Percentiles rank a stretch among this genome's conserved stretches.
These are phyloP conservation scores for Pseudoatta argentina DNA, from an alignment of 1,140 invertebrate species.

Conservation along the genomic window DNA sequence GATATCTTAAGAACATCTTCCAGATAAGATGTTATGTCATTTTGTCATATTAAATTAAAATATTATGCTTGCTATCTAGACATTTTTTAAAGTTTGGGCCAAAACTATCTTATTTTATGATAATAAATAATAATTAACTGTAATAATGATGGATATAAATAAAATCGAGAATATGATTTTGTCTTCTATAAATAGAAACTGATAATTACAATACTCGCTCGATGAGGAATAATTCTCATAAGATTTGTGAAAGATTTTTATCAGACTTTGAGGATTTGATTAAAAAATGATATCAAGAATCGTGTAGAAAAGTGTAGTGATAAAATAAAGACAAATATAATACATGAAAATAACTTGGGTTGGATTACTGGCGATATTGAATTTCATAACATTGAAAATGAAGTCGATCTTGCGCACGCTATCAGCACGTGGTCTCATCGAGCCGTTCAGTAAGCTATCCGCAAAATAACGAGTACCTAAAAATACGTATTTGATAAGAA, in stretches of 20 bases:
- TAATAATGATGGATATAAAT: neutral
- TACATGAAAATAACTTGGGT: no score
- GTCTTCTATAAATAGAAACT: neutral
- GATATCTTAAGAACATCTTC: no score
- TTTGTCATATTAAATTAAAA: no score
- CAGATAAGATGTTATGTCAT: no score
- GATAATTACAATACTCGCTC: neutral
- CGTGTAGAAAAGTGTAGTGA: neutral
- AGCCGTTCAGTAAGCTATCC: conserved; percentile 21
- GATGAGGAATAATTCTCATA: neutral
- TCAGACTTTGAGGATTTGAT: neutral
- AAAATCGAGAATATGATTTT: neutral
- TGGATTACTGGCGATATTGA: neutral
- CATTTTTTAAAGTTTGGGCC: no score
- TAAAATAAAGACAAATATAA: neutral
- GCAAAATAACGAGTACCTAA: conserved; percentile 9
- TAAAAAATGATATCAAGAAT: neutral
- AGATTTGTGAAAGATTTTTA: neutral
- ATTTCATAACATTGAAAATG: conserved; percentile 39
- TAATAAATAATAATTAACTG: no score
- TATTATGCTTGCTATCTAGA: no score
- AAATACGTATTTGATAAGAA: conserved; percentile 57
- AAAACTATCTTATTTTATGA: no score
- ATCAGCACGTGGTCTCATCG: conserved; percentile 35
- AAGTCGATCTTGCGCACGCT: conserved; percentile 29